Evolutionary conservation across 1,140 invertebrate species (phyloP), one percentile per base, ranked within the genome.

Genomic region (Diabrotica undecimpunctata): DNA sequence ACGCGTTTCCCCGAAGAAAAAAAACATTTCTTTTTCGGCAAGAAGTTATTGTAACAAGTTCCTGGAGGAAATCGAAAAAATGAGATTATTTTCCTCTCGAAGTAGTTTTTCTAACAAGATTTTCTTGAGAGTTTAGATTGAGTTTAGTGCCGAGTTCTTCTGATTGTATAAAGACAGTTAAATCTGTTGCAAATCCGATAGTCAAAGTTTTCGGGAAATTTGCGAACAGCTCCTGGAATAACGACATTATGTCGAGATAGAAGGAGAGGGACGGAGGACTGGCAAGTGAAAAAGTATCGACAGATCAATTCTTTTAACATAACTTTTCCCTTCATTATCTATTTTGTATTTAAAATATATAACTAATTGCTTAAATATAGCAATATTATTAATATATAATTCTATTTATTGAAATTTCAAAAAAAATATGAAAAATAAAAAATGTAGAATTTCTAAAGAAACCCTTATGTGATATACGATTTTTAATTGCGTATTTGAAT

Each of bases 101-200:
- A 46, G 41, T 46, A 46, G 41, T 46, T 46, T 46, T 46, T 46
- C 41, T 46, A 46, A 46, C 41, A 46, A 46, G 41, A 46, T 46
- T 46, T 46, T 46, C 41, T 46, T 10, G 41, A 46, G 41, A 46
- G 41, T 46, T 46, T n/a, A 46, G 41, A 46, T 46, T 46, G 41
- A 46, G 41, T 46, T 46, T 46, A 46, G 41, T 46, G 41, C n/a
- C 41, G 41, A 46, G 41, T 46, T 46, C 41, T 46, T 46, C n/a
- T 46, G 41, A 46, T 46, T 46, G 41, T 46, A 46, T 46, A 46
- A 46, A 46, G 41, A 46, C 41, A 46, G 41, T 46, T 46, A 46
- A 46, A 46, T 46, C 41, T 46, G 41, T 46, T 46, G 41, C 41
- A n/a, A 46, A 46, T 46, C 41, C 41, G 41, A 46, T 46, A 46